Evolutionary conservation across 1,140 invertebrate species (phyloP), one percentile per base, ranked within the genome.

Genomic region (Lucilia sericata): DNA sequence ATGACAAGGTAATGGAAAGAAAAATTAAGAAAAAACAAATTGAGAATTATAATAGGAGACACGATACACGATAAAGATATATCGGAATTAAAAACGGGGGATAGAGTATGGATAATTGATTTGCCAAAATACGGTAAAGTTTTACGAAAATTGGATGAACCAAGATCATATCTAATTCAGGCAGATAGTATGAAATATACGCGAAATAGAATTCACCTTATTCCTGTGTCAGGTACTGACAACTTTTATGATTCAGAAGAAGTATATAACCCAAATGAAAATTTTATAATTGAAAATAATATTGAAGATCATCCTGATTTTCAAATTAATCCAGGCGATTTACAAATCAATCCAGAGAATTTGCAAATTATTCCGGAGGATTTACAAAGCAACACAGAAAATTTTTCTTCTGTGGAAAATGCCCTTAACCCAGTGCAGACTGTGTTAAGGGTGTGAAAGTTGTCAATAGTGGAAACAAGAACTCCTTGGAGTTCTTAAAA

Each of bases 1-100:
- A 76, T 76, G 25, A 3, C 9, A 7, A 17, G 13, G n/a, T n/a
- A n/a, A n/a, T 10, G 1, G 4, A 65, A 65, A 2, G 5, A 0
- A 2, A 7, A n/a, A 5, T 65, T 65, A 65, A n/a, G 13, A n/a
- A n/a, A 65, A 65, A 17, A 17, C 74, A 76, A 30, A 76, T 76
- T 76, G 7, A 76, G n/a, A 30, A 76, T 30, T 76, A 76, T 76
- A 76, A 76, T 76, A 76, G 36, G 36, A 30, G 74, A 76, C 74
- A 76, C 25, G 36, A 19, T 5, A 76, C 74, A n/a, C n/a, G n/a
- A n/a, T 25, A 76, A 30, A 30, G 21, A 49, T 49, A 1, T 2
- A 2, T 49, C 49, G 49, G 49, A 49, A 49, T 14, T 49, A 12
- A 49, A 14, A 14, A 49, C 9, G 13, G 49, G 49, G 49, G 49